Percentiles rank a stretch among this genome's conserved stretches.
phyloP scores from a whole-genome alignment of 2,797 vertebrate species.

The Xyrichtys novacula region DNA sequence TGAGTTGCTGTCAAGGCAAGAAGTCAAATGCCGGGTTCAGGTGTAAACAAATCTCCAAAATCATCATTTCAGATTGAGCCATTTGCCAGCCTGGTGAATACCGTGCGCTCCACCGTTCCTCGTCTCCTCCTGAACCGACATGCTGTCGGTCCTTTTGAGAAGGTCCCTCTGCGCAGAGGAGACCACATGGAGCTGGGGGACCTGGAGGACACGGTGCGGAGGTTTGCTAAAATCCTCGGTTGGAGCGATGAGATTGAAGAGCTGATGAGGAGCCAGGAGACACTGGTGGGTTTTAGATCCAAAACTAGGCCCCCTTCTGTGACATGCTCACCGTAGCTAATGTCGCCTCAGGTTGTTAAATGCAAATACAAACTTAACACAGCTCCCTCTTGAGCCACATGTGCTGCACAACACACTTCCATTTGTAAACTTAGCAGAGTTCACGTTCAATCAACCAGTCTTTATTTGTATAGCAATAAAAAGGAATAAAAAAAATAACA shows the following conservation, averaged over 20 bases:
- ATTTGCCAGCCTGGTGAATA: constrained; percentile 87
- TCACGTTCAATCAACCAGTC: too few species aligned
- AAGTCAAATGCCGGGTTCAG: not conserved
- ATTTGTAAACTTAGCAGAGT: not conserved
- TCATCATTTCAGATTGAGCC: constrained; percentile 82
- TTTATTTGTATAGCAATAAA: too few species aligned
- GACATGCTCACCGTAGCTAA: not conserved
- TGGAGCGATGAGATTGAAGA: constrained; percentile 83
- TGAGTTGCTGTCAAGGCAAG: too few species aligned
- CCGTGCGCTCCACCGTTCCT: constrained; percentile 81
- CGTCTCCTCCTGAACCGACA: constrained; percentile 86
- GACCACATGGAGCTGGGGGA: constrained; percentile 86
- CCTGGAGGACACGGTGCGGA: constrained; percentile 76
- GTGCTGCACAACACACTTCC: not conserved
- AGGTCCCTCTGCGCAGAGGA: constrained; percentile 71
- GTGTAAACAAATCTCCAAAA: not conserved
- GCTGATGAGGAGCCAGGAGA: constrained; percentile 80
- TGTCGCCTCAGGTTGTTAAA: not conserved
- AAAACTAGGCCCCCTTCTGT: not conserved
- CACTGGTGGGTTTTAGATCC: constrained; percentile 53
- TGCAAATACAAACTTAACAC: not conserved
- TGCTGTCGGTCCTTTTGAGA: constrained; percentile 84
- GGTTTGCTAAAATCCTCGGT: constrained; percentile 80
- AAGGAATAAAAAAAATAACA: too few species aligned
- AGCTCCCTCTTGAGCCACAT: not conserved